phyloP scores from a whole-genome alignment of 2,113 vertebrate species.

The Zapus hudsonius region DNA sequence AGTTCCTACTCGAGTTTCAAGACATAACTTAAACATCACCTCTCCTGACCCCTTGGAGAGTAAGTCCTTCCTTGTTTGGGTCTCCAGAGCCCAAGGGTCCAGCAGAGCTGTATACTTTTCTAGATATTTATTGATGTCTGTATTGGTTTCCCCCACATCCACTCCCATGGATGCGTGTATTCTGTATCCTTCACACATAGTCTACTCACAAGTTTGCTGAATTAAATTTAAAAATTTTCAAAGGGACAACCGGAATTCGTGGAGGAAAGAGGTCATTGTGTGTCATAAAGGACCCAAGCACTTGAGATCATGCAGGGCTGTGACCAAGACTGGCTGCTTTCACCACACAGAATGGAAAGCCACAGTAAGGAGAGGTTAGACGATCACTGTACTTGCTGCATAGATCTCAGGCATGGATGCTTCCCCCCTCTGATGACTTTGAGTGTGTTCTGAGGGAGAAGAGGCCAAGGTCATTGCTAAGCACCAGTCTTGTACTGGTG shows the following conservation, averaged over 20 bases:
- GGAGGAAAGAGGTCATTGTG: background rate
- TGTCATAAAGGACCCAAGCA: background rate
- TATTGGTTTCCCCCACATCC: background rate
- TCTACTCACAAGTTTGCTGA: background rate
- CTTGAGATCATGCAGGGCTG: background rate
- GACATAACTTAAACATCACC: background rate
- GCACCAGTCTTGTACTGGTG: slow-evolving; percentile 6
- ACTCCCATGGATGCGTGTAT: background rate
- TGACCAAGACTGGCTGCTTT: background rate
- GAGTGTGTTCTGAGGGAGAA: slow-evolving; percentile 47
- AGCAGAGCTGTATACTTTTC: background rate
- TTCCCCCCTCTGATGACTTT: background rate
- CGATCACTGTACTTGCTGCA: too few relatives aligned
- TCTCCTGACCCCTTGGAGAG: background rate
- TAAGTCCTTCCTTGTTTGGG: background rate
- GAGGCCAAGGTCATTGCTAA: slow-evolving; percentile 54
- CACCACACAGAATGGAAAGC: background rate
- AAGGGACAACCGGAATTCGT: background rate
- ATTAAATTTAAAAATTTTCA: background rate
- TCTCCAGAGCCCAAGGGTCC: background rate
- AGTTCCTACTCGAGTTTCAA: background rate
- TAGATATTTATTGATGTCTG: background rate
- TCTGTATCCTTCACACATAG: background rate
- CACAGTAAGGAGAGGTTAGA: background rate
- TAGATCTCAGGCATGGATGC: background rate